Evolutionary conservation across 2,888 invertebrate species (phyloP), one percentile per base, ranked within the genome.

Genomic region (Leptura quadrifasciata): DNA sequence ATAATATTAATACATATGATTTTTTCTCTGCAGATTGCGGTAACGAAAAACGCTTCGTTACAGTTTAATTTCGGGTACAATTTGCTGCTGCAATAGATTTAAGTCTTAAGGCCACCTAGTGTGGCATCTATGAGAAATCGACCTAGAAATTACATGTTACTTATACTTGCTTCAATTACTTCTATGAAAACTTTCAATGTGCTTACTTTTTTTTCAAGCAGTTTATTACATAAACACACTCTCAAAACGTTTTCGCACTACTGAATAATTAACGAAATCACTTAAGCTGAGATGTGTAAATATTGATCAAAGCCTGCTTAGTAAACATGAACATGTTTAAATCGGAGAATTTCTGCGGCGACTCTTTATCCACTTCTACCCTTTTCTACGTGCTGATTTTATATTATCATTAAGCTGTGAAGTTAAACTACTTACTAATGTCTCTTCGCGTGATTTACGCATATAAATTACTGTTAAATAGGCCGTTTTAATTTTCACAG

Each of bases 381-480:
- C 74, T 65, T 71, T 68, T 60, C 52, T 54, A 65, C 70, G 54
- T 71, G 60, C 61, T 67, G 65, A 55, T 67, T 70, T 71, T 77
- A 64, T 58, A 74, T 72, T 72, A 77, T 72, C 77, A 58, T 77
- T 75, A 74, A 61, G 52, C 71, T 24, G 57, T 20, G 21, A 57
- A 57, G 70, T 65, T 70, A 52, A 63, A 72, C 72, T 71, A 75
- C 58, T 65, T 63, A 73, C 76, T 74, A 76, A 77, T 77, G 77
- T 69, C 61, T 72, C 54, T 67, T 58, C 54, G 55, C 68, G 74
- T 65, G 74, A 74, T 74, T 31, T 74, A 54, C 70, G 71, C 70
- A 77, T 75, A 70, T 77, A 77, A 75, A 73, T 61, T 75, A 72
- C 70, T 70, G 72, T 75, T 72, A 77, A 75, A 71, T 58, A 57